Base-by-base conservation (phyloP, 2,797 vertebrate genomes). In the Myripristis jacobus region DNA sequence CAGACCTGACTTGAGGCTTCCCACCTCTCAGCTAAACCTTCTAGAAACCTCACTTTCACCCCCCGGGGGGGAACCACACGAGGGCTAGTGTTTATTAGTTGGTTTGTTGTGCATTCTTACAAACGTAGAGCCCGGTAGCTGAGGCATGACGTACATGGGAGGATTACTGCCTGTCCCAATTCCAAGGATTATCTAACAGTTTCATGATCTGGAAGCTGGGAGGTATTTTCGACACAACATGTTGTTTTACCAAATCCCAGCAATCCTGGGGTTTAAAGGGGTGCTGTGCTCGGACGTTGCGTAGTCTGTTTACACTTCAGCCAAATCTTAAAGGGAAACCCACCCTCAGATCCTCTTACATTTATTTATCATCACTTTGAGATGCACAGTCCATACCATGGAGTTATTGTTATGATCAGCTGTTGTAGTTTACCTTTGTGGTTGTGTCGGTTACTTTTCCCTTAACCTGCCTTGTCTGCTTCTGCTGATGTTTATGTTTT, bases 131-230 rank as follows among this genome's bases (percentile, higher is more conserved):
- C 50, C 70, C 62, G 63, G 6, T 54, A 44, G 51, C 29, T 8
- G 15, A 55, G 56, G 46, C 80, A 29, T 70, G 80, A 59, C 41
- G 31, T 70, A 55, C 64, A 22, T 58, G 21, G n/a, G 59, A 31
- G 80, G 91, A 92, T 91, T 93, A 91, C 65, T 50, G 70, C 43
- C 73, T 87, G 90, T 84, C 87, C 87, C 84, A 89, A 60, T 85
- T 90, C 85, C 84, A 83, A 67, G 86, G 90, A 92, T 91, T 91
- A 93, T 88, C 82, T 55, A 82, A 73, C 77, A 66, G 72, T 87
- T 81, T 75, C 75, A 81, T 77, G 79, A 81, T 84, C 76, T 44
- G 4, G 85, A 68, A 84, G 69, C 84, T 77, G 52, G 29, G 8
- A 62, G 64, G 74, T 87, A 80, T 83, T 87, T 87, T 83, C 77